Evolutionary conservation across 2,113 vertebrate genomes (phyloP).

Genomic region (Gymnorhina tibicen): DNA sequence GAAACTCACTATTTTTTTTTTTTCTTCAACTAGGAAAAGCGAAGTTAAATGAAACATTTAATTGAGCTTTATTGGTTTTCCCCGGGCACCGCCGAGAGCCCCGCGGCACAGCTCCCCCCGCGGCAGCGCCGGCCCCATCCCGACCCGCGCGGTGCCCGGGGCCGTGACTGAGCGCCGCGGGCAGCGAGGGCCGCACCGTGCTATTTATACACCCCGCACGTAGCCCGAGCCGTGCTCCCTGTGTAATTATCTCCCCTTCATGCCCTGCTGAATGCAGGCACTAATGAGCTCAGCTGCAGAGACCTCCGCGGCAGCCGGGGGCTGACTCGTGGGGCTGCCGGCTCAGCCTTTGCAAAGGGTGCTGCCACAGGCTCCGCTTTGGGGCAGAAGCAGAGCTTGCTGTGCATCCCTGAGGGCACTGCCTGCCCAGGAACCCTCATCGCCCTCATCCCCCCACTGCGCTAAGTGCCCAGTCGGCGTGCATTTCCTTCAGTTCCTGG

Average conservation of each 20-base stretch:
- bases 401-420: not conserved
- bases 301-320: not conserved
- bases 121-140: not conserved
- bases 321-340: not conserved
- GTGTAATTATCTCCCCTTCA: not conserved
- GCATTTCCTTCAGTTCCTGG: not conserved
- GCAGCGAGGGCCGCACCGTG: accelerated
- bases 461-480: accelerated
- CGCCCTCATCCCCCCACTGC: accelerated
- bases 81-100: not conserved
- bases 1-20: not conserved
- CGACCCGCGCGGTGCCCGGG: accelerated
- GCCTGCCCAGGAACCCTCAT: not conserved
- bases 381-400: not conserved
- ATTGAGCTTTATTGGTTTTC: not conserved
- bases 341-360: not conserved
- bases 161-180: not conserved
- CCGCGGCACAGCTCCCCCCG: accelerated
- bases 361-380: accelerated
- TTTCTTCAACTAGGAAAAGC: not conserved
- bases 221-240: not conserved
- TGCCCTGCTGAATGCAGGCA: constrained; percentile 20
- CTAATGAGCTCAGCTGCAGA: constrained; percentile 30
- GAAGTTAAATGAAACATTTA: not conserved
- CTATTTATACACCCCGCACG: not conserved